phyloP scores from a whole-genome alignment of 2,888 invertebrate genomes.

The Dichetophora obliterata region DNA sequence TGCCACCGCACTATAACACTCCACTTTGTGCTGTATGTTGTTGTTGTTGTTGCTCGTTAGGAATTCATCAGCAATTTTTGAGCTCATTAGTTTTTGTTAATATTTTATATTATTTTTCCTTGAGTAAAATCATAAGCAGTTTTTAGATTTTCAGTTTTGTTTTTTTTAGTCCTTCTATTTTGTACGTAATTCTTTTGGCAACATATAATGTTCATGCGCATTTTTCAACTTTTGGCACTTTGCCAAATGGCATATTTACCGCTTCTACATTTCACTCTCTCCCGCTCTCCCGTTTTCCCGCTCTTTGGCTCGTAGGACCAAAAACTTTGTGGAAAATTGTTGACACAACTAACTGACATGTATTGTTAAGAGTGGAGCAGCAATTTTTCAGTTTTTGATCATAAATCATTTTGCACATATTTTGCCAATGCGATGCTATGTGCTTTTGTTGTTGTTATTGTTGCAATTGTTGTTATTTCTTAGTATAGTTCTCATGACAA shows the following conservation, averaged over 20 bases:
- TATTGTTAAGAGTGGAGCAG: not conserved
- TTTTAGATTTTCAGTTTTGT: not conserved
- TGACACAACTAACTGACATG: not conserved
- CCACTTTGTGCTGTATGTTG: not conserved
- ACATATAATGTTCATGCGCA: not conserved
- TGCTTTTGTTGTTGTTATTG: not conserved
- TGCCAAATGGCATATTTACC: slow-evolving; percentile 5
- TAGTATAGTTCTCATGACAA: no score
- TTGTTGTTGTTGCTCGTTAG: slow-evolving; percentile 14
- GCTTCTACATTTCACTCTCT: not conserved
- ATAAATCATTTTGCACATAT: slow-evolving; percentile 2
- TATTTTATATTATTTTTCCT: not conserved
- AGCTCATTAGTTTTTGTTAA: not conserved
- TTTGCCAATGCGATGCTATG: not conserved
- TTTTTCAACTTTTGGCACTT: slow-evolving; percentile 21
- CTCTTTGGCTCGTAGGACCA: not conserved
- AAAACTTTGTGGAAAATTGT: slow-evolving; percentile 14
- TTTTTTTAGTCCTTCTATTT: not conserved
- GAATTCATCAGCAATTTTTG: slow-evolving; percentile 22
- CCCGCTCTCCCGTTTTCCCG: not conserved
- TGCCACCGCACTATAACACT: not conserved
- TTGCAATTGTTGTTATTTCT: no score
- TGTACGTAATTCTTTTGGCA: not conserved
- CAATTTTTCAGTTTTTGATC: slow-evolving; percentile 12
- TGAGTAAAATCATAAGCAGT: not conserved